Conservation (phyloP, 2,113 vertebrate species). For the Elephas maximus region DNA sequence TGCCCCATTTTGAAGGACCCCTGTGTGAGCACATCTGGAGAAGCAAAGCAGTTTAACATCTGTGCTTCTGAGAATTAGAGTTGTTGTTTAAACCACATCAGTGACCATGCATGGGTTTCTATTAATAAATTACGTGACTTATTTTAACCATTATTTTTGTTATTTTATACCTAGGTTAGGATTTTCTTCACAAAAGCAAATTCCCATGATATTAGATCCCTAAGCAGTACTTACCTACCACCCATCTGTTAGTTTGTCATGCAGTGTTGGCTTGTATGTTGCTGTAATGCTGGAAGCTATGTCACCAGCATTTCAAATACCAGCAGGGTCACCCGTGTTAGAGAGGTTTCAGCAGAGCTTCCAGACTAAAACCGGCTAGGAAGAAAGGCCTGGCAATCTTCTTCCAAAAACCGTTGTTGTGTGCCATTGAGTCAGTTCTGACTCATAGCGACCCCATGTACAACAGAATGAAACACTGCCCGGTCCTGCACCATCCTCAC, state of each 20-base stretch:
- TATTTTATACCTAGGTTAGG: background rate
- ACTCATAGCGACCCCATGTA: too few relatives aligned
- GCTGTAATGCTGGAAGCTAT: background rate
- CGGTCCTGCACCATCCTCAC: too few relatives aligned
- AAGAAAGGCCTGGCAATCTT: background rate
- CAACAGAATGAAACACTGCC: too few relatives aligned
- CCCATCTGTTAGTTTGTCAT: background rate
- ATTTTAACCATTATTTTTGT: constrained; percentile 55
- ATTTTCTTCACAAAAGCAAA: constrained; percentile 59
- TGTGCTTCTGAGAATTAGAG: constrained; percentile 68
- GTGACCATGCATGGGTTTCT: constrained; percentile 62
- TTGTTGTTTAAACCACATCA: constrained; percentile 48
- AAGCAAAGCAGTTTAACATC: constrained; percentile 75
- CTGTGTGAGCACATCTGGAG: constrained; percentile 74
- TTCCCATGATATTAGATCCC: background rate
- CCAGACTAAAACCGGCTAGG: background rate
- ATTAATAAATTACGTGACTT: constrained; percentile 60
- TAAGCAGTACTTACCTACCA: background rate
- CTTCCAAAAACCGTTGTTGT: background rate
- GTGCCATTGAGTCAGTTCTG: too few relatives aligned
- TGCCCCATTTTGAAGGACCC: constrained; percentile 65
- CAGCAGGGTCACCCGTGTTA: background rate
- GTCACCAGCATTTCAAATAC: background rate
- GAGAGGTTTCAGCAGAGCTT: background rate
- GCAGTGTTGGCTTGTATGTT: background rate